Evolutionary conservation across 2,888 invertebrate species (phyloP).

Genomic region (Perizoma affinitatum): DNA sequence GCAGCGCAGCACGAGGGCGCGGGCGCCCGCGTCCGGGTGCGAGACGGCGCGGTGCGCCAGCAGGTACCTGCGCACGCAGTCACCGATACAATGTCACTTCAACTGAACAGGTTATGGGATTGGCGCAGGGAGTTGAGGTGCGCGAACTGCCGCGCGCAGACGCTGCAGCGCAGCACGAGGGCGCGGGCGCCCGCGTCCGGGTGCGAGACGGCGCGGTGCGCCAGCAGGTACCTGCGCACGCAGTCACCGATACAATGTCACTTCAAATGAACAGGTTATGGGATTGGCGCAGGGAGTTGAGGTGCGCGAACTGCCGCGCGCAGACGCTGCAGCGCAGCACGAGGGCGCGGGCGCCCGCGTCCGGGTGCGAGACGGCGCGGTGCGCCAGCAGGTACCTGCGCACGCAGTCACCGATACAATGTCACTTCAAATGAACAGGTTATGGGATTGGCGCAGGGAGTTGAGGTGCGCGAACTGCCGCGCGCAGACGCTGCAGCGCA

Average conservation of each 20-base stretch:
- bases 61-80: slow-evolving; percentile 50
- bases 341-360: slow-evolving; percentile 62
- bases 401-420: too few relatives aligned
- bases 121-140: slow-evolving; percentile 79
- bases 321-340: slow-evolving; percentile 72
- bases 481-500: slow-evolving; percentile 73
- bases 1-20: slow-evolving; percentile 71
- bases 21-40: slow-evolving; percentile 67
- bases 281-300: slow-evolving; percentile 78
- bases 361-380: slow-evolving; percentile 68
- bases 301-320: slow-evolving; percentile 78
- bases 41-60: slow-evolving; percentile 66
- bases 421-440: too few relatives aligned
- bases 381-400: slow-evolving; percentile 65
- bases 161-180: slow-evolving; percentile 68
- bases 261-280: slow-evolving; percentile 20
- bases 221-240: slow-evolving; percentile 54
- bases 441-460: slow-evolving; percentile 76
- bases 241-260: too few relatives aligned
- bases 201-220: slow-evolving; percentile 70
- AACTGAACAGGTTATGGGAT: slow-evolving; percentile 58
- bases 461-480: slow-evolving; percentile 80
- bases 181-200: slow-evolving; percentile 65
- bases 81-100: too few relatives aligned
- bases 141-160: slow-evolving; percentile 76